Percentiles rank a stretch among this genome's conserved stretches.
phyloP scores from a whole-genome alignment of 2,888 invertebrate genomes.

The Atethmia centrago region DNA sequence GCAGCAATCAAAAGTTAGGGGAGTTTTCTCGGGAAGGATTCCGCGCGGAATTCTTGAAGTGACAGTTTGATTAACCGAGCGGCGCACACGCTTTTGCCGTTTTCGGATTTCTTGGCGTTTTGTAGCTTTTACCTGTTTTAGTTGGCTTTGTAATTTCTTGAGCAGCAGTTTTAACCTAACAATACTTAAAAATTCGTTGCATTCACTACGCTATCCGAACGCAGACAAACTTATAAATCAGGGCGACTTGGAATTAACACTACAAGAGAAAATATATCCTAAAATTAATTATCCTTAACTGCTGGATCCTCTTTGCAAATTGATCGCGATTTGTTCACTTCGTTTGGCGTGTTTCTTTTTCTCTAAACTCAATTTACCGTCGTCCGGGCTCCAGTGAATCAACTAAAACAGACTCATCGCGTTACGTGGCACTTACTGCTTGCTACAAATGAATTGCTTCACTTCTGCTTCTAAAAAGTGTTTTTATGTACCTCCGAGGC shows the following conservation, averaged over 20 bases:
- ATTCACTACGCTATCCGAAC: conserved; percentile 46
- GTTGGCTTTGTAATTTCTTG: conserved; percentile 77
- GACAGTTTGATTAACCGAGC: conserved; percentile 91
- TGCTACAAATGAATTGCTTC: conserved; percentile 85
- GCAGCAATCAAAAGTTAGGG: conserved; percentile 89
- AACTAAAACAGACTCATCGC: conserved; percentile 83
- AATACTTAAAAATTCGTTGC: conserved; percentile 54
- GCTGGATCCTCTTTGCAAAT: conserved; percentile 75
- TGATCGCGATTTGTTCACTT: conserved; percentile 83
- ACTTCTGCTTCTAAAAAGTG: conserved; percentile 75
- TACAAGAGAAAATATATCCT: conserved; percentile 63
- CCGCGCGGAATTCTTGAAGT: conserved; percentile 90
- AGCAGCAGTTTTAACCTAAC: conserved; percentile 64
- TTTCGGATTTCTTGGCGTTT: conserved; percentile 86
- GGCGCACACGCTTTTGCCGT: conserved; percentile 86
- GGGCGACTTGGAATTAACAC: conserved; percentile 47
- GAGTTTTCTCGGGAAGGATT: conserved; percentile 89
- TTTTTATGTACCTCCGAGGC: conserved; percentile 77
- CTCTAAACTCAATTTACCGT: conserved; percentile 81
- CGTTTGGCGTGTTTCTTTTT: conserved; percentile 78
- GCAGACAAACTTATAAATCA: conserved; percentile 60
- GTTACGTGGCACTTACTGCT: conserved; percentile 82
- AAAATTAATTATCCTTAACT: conserved; percentile 73
- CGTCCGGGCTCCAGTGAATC: conserved; percentile 76
- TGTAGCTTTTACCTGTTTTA: conserved; percentile 82